phyloP scores from a whole-genome alignment of 2,113 vertebrate genomes.

The Ancistrus triradiatus region DNA sequence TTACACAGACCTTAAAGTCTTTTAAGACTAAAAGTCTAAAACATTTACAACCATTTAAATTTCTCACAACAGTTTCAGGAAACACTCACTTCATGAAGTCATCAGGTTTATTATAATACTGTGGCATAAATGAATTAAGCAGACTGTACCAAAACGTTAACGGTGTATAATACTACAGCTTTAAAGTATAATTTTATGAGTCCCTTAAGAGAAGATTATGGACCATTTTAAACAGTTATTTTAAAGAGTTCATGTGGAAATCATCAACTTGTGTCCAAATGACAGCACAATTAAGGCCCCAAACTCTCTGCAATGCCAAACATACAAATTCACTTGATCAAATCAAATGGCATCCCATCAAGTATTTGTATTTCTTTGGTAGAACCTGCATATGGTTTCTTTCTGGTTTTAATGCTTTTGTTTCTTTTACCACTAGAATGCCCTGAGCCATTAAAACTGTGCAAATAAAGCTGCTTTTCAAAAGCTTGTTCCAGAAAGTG shows the following conservation, averaged over 20 bases:
- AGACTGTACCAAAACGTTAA: neutral
- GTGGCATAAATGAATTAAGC: constrained; percentile 1
- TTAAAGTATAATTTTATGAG: constrained; percentile 25
- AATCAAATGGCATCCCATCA: constrained; percentile 13
- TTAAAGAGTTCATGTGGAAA: constrained; percentile 22
- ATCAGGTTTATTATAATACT: constrained; percentile 1
- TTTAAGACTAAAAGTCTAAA: too few relatives aligned
- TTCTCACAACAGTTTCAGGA: constrained; percentile 4
- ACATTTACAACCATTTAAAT: too few relatives aligned
- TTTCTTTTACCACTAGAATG: constrained; percentile 17
- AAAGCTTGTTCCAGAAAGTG: neutral
- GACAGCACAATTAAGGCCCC: constrained; percentile 9
- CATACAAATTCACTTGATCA: constrained; percentile 14
- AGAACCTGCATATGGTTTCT: neutral
- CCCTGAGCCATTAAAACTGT: constrained; percentile 3
- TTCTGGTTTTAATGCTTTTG: constrained; percentile 7
- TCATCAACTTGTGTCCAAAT: constrained; percentile 10
- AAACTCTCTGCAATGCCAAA: constrained; percentile 6
- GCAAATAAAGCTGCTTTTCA: constrained; percentile 15
- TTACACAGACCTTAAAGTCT: too few relatives aligned
- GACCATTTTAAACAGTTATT: constrained; percentile 20
- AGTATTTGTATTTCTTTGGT: constrained; percentile 3
- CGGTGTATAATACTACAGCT: constrained; percentile 14
- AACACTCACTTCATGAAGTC: neutral
- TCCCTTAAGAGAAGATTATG: constrained; percentile 26